These are phyloP conservation scores for Paradoxurus hermaphroditus DNA, from an alignment of 2,113 vertebrate genomes.

Conservation along the genomic window DNA sequence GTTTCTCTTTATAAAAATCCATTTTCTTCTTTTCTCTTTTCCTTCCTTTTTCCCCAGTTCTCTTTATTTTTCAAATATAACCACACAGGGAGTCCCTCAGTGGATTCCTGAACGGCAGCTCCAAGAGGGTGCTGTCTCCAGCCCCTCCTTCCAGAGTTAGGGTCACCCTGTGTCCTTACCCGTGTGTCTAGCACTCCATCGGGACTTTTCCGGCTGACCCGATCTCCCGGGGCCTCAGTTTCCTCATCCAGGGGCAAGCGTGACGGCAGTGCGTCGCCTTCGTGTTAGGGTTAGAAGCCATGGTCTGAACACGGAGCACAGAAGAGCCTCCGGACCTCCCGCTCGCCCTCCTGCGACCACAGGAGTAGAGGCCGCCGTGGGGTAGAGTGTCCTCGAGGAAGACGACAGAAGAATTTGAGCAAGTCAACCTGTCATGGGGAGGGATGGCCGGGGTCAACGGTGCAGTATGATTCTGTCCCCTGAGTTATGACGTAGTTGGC, in stretches of 20 bases:
- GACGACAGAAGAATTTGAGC: too few relatives aligned
- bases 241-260: neutral
- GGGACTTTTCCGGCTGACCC: neutral
- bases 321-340: neutral
- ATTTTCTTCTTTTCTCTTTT: neutral
- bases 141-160: neutral
- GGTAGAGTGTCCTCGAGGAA: neutral
- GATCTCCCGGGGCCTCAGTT: neutral
- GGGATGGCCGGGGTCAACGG: rapidly evolving
- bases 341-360: rapidly evolving
- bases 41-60: neutral
- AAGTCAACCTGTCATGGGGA: neutral
- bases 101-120: neutral
- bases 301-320: too few relatives aligned
- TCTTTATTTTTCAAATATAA: neutral
- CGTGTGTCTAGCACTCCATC: neutral
- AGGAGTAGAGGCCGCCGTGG: neutral
- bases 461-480: neutral
- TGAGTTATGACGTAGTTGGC: neutral
- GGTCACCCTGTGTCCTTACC: neutral
- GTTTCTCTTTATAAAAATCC: neutral
- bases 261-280: too few relatives aligned
- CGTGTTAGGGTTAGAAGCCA: too few relatives aligned
- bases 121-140: neutral
- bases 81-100: neutral